These are phyloP conservation scores for Coccyzus lansbergi DNA, from an alignment of 2,797 vertebrate genomes.

Conservation along the genomic window DNA sequence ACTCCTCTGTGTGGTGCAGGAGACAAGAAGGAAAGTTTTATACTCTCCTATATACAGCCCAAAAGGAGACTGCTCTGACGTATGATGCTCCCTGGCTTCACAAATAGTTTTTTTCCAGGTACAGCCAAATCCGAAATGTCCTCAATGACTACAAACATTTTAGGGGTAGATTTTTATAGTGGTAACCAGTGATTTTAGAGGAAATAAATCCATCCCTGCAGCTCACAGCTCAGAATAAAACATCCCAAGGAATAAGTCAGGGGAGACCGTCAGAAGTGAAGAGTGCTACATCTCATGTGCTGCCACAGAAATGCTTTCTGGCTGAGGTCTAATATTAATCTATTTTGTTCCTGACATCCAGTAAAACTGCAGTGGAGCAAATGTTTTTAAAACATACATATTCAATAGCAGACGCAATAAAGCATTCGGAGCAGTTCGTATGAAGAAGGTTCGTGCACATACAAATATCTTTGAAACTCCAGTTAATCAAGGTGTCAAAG, in stretches of 20 bases:
- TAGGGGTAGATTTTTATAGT: not conserved
- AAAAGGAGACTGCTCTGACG: not conserved
- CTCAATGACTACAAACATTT: slow-evolving; percentile 21
- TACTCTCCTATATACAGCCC: not conserved
- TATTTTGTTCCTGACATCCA: slow-evolving; percentile 64
- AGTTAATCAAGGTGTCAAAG: slow-evolving; percentile 80
- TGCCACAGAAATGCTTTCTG: slow-evolving; percentile 63
- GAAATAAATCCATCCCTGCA: slow-evolving; percentile 16
- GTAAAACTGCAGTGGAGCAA: slow-evolving; percentile 65
- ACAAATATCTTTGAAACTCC: slow-evolving; percentile 73
- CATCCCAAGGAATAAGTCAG: slow-evolving; percentile 63
- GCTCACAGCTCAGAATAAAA: slow-evolving; percentile 30
- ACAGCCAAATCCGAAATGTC: not conserved
- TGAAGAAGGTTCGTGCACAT: slow-evolving; percentile 55
- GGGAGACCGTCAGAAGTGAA: slow-evolving; percentile 41
- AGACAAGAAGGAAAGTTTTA: not conserved
- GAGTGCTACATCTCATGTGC: slow-evolving; percentile 56
- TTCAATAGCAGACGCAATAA: slow-evolving; percentile 67
- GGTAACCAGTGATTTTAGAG: slow-evolving; percentile 44
- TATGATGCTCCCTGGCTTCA: not conserved
- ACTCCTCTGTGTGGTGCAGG: not conserved
- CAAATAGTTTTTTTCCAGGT: not conserved
- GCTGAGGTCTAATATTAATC: slow-evolving; percentile 66
- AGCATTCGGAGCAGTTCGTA: slow-evolving; percentile 44
- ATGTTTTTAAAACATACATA: slow-evolving; percentile 68